phyloP scores from a whole-genome alignment of 2,113 vertebrate genomes.

The Festucalex cinctus region DNA sequence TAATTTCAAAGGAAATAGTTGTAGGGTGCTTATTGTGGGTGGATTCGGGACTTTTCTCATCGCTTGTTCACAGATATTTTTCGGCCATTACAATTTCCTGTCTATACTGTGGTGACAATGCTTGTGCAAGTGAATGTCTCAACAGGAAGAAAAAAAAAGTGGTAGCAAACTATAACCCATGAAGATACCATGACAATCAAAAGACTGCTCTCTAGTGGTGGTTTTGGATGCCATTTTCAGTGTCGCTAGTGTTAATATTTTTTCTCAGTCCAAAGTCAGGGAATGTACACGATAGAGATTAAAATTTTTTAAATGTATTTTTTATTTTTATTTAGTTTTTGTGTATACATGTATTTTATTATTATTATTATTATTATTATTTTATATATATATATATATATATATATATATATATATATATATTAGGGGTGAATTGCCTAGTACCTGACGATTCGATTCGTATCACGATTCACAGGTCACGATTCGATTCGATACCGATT shows the following conservation, averaged over 20 bases:
- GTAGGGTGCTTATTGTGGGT: constrained; percentile 19
- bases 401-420: no score
- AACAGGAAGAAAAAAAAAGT: constrained; percentile 4
- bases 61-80: constrained; percentile 14
- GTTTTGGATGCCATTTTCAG: constrained; percentile 10
- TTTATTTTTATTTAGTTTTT: no score
- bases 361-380: no score
- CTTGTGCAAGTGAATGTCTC: neutral
- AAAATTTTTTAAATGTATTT: no score
- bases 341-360: no score
- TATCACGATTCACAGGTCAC: no score
- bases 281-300: neutral
- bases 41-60: constrained; percentile 29
- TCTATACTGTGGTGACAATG: neutral
- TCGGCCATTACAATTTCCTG: constrained; percentile 19
- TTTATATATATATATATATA: no score
- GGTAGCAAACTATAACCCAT: neutral
- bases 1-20: constrained; percentile 52
- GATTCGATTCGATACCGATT: no score
- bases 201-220: constrained; percentile 39
- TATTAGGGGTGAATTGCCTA: no score
- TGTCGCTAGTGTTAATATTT: neutral
- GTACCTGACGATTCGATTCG: no score
- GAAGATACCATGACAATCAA: neutral
- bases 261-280: no score